Conservation (phyloP, 2,797 vertebrate species). For the Sebastes wilsoni region DNA sequence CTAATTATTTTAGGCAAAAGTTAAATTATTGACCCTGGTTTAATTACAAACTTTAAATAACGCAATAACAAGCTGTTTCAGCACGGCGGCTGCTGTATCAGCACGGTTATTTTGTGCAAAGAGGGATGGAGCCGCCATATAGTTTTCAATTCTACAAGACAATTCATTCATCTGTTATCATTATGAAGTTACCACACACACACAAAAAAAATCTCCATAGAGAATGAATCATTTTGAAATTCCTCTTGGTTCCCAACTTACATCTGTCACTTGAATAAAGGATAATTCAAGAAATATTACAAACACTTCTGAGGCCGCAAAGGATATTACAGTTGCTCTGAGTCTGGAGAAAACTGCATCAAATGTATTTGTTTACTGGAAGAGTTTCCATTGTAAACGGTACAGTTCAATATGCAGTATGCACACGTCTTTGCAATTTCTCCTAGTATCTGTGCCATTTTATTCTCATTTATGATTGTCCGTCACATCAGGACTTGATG, state of each 20-base stretch:
- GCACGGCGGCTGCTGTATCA: background rate
- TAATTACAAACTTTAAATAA: slow-evolving; percentile 36
- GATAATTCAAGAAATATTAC: background rate
- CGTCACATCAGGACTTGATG: background rate
- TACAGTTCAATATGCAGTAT: background rate
- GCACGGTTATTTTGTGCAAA: background rate
- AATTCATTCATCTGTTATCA: background rate
- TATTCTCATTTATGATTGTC: background rate
- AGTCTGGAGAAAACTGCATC: background rate
- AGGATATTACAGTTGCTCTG: background rate
- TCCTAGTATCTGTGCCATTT: background rate
- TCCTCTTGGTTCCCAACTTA: background rate
- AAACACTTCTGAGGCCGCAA: background rate
- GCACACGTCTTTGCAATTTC: background rate
- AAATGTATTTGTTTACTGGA: background rate
- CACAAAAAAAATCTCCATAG: background rate
- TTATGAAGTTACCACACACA: background rate
- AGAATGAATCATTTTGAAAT: background rate
- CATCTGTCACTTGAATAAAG: slow-evolving; percentile 7
- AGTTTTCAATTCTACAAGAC: background rate
- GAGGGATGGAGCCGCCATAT: background rate
- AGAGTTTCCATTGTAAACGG: background rate
- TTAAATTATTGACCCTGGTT: slow-evolving; percentile 16
- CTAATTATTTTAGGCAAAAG: slow-evolving; percentile 18
- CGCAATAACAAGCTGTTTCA: slow-evolving; percentile 1